phyloP scores from a whole-genome alignment of 2,113 vertebrate genomes.

The Leptocoma aspasia region DNA sequence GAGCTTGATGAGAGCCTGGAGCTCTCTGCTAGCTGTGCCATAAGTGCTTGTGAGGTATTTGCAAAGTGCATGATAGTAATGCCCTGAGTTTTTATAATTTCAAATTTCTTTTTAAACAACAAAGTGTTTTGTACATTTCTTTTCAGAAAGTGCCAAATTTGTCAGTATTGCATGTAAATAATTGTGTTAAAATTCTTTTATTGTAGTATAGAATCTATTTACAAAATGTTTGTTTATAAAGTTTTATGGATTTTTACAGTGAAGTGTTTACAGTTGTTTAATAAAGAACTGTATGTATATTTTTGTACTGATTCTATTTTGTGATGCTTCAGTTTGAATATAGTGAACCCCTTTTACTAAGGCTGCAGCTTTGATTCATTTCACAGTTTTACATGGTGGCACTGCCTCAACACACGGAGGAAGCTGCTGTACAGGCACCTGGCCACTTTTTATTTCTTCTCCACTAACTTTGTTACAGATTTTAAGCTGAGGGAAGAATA shows the following conservation, averaged over 20 bases:
- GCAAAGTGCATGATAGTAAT: constrained; percentile 85
- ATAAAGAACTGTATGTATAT: constrained; percentile 88
- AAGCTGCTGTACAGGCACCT: not conserved
- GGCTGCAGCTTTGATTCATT: not conserved
- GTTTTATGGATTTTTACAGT: constrained; percentile 91
- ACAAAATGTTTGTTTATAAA: constrained; percentile 89
- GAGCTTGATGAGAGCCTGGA: constrained; percentile 66
- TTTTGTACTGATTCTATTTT: constrained; percentile 82
- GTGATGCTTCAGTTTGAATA: constrained; percentile 62
- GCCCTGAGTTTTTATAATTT: constrained; percentile 80
- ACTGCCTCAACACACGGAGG: fast-evolving
- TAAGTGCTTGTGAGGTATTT: constrained; percentile 83
- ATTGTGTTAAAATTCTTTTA: constrained; percentile 87
- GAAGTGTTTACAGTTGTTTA: constrained; percentile 96
- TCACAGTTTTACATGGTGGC: not conserved
- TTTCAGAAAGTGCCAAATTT: constrained; percentile 93
- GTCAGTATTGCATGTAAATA: constrained; percentile 97
- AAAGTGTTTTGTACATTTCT: constrained; percentile 86
- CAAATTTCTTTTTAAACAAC: constrained; percentile 77
- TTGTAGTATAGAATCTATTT: constrained; percentile 87
- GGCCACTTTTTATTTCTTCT: not conserved
- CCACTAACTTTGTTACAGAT: not conserved
- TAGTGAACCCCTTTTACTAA: not conserved
- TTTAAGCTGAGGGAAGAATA: not conserved
- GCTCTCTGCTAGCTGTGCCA: constrained; percentile 77